Base-by-base conservation (phyloP, 2,113 vertebrate species). In the Scomber japonicus region DNA sequence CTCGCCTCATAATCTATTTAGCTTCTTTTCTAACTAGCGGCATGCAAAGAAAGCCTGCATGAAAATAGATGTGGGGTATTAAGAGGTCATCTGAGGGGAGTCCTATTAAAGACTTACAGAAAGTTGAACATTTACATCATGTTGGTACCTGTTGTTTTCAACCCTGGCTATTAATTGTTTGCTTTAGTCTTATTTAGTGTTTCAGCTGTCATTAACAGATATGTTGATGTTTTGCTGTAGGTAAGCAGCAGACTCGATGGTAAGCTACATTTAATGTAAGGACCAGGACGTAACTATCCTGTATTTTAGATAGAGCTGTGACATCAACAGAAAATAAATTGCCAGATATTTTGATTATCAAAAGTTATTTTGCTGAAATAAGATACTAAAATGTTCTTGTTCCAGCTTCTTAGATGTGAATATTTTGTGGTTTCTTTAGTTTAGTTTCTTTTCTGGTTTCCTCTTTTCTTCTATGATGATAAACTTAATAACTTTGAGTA, bases 1-100 rank as follows among this genome's bases (percentile, higher is more conserved):
- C 35, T 71, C 17, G 4, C 75, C 24, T 78, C 57, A 46, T 82
- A 80, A 86, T 88, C 65, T 71, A 46, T 88, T 80, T 84, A 70
- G 63, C 71, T 76, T 80, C 54, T 75, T 87, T 82, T 76, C 49
- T 40, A 21, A 57, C 35, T 16, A 10, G 49, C 67, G 11, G 66
- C 51, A 71, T 66, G 71, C 73, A 70, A 64, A 64, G 40, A 70
- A 44, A 71, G 51, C 44, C 14, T 81, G 77, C 69, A 35, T 85
- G 53, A 46, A 71, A 81, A 71, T 80, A 53, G 66, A 84, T 31
- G 40, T 49, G 35, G 48, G 51, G 76, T 71, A 82, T 82, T 84
- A 80, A 85, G 44, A n/a, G 45, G 46, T 84, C 46, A 40, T 73
- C 48, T 78, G 15, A 75, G 82, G 55, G 63, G 69, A 75, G 13